Conservation (phyloP, 2,888 invertebrate genomes). For the Hypena proboscidalis region DNA sequence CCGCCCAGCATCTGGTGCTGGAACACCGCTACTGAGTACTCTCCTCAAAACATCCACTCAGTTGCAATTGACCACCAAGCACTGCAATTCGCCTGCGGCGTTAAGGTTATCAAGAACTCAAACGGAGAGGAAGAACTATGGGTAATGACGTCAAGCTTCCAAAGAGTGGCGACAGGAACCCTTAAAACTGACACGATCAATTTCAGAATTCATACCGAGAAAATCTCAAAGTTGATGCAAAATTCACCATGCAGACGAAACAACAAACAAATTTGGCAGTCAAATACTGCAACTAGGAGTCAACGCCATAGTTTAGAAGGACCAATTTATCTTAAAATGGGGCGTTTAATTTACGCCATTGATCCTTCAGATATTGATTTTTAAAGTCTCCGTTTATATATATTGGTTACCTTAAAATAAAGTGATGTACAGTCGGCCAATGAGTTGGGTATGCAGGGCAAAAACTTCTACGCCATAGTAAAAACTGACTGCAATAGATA, state of each 20-base stretch:
- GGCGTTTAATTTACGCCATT: no score
- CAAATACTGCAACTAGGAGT: no score
- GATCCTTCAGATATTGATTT: no score
- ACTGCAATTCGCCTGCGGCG: slow-evolving; percentile 90
- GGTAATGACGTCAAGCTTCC: slow-evolving; percentile 88
- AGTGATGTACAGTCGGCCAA: no score
- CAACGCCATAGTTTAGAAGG: no score
- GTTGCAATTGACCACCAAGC: slow-evolving; percentile 84
- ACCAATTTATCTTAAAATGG: no score
- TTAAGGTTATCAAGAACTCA: slow-evolving; percentile 87
- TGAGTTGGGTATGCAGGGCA: no score
- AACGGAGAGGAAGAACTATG: slow-evolving; percentile 87
- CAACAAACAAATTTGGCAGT: no score
- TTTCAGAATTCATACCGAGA: slow-evolving; percentile 89
- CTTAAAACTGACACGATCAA: slow-evolving; percentile 85
- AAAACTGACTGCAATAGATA: no score
- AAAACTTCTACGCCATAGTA: no score
- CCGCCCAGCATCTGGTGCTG: slow-evolving; percentile 90
- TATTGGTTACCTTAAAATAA: no score
- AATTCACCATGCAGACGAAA: slow-evolving; percentile 85
- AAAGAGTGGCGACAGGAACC: slow-evolving; percentile 87
- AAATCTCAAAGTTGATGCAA: slow-evolving; percentile 79
- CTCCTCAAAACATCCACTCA: slow-evolving; percentile 78
- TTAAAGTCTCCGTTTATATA: no score
- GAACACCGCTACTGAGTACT: slow-evolving; percentile 88